Conservation (phyloP, 1,140 invertebrate genomes). For the Triops longicaudatus region DNA sequence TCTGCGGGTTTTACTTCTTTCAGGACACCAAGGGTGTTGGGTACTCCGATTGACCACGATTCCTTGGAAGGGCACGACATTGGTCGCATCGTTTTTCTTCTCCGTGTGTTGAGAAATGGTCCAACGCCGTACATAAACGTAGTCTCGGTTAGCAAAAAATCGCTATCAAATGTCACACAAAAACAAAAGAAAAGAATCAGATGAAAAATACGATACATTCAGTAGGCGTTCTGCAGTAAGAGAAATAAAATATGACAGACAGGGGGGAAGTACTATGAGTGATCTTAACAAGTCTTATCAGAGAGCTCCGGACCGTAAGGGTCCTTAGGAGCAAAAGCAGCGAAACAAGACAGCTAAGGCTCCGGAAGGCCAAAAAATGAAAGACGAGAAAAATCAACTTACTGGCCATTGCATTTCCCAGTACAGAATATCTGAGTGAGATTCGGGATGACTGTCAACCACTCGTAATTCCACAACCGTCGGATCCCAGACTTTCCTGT, state of each 20-base stretch:
- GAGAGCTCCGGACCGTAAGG: too few relatives aligned
- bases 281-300: neutral
- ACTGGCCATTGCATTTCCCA: conserved; percentile 84
- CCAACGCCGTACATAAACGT: conserved; percentile 64
- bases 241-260: conserved; percentile 29
- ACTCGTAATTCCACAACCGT: conserved; percentile 61
- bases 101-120: conserved; percentile 50
- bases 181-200: conserved; percentile 28
- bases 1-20: conserved; percentile 39
- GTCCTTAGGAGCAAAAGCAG: too few relatives aligned
- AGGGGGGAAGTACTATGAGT: conserved; percentile 20
- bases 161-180: conserved; percentile 45
- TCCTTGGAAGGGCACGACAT: conserved; percentile 37
- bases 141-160: conserved; percentile 76
- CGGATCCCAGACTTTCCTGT: conserved; percentile 67
- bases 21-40: conserved; percentile 29
- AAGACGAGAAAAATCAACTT: conserved; percentile 36
- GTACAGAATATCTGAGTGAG: conserved; percentile 61
- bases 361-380: conserved; percentile 19
- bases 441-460: conserved; percentile 53
- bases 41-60: conserved; percentile 49
- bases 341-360: neutral
- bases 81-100: conserved; percentile 32
- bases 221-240: neutral
- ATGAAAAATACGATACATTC: neutral